phyloP scores from a whole-genome alignment of 2,113 vertebrate species.

The Caretta caretta region DNA sequence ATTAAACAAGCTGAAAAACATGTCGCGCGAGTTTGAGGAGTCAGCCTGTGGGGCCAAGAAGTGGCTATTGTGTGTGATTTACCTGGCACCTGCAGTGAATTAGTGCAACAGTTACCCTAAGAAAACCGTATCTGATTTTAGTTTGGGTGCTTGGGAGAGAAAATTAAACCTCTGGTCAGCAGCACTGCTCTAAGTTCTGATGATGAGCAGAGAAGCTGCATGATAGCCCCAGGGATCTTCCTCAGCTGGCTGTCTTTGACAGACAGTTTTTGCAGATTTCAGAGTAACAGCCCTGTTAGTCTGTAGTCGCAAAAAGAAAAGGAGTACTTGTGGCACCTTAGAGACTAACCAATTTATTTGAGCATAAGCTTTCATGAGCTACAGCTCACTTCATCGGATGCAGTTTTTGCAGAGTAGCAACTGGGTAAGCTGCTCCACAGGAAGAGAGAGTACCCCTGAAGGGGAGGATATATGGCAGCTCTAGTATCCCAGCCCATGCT shows the following conservation, averaged over 20 bases:
- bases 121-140: not conserved
- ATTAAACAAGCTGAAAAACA: not conserved
- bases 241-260: not conserved
- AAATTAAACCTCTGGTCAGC: not conserved
- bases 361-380: no score
- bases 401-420: not conserved
- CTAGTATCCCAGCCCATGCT: not conserved
- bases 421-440: not conserved
- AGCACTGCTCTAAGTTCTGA: no score
- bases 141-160: not conserved
- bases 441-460: not conserved
- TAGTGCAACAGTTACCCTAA: not conserved
- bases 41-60: not conserved
- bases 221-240: not conserved
- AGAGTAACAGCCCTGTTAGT: not conserved
- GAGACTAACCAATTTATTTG: no score
- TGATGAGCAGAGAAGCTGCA: not conserved
- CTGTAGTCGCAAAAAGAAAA: no score
- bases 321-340: no score
- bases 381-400: no score
- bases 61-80: not conserved
- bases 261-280: not conserved
- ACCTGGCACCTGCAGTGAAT: not conserved
- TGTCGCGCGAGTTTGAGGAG: not conserved
- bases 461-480: not conserved